Percentiles rank a stretch among this genome's conserved stretches.
phyloP scores from a whole-genome alignment of 1,140 invertebrate species.

The Ridgeia piscesae region DNA sequence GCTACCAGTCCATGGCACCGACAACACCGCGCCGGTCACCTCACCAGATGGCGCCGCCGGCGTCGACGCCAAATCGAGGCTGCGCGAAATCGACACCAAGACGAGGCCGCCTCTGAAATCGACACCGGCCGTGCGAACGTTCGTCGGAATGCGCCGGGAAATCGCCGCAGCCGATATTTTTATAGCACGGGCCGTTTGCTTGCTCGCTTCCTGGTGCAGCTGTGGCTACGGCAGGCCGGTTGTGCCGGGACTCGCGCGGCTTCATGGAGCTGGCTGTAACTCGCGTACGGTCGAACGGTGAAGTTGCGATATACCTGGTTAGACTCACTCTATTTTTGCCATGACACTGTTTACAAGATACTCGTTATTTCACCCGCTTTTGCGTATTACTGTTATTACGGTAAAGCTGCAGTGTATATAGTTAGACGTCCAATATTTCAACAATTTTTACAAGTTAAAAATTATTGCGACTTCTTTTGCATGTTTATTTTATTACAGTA shows the following conservation, averaged over 20 bases:
- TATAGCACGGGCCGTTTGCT: conserved; percentile 41
- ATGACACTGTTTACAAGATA: no score
- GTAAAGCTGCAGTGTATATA: no score
- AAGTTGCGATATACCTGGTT: background rate
- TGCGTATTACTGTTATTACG: no score
- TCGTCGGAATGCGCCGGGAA: background rate
- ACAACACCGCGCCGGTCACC: background rate
- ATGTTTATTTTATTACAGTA: no score
- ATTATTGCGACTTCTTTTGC: no score
- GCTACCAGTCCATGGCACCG: background rate
- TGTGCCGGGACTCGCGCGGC: background rate
- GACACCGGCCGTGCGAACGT: background rate
- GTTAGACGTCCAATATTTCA: no score
- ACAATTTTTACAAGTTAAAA: no score
- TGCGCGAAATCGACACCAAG: background rate
- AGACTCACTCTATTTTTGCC: no score
- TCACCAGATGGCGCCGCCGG: background rate
- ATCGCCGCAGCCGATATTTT: background rate
- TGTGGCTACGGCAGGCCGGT: background rate
- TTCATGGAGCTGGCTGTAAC: background rate
- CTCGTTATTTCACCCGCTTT: no score
- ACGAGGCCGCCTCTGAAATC: background rate
- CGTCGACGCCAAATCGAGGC: background rate
- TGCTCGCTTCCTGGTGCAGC: conserved; percentile 32
- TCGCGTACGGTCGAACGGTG: background rate